Evolutionary conservation across 1,140 invertebrate species (phyloP), one percentile per base, ranked within the genome.

Genomic region (Charaxes varanes): DNA sequence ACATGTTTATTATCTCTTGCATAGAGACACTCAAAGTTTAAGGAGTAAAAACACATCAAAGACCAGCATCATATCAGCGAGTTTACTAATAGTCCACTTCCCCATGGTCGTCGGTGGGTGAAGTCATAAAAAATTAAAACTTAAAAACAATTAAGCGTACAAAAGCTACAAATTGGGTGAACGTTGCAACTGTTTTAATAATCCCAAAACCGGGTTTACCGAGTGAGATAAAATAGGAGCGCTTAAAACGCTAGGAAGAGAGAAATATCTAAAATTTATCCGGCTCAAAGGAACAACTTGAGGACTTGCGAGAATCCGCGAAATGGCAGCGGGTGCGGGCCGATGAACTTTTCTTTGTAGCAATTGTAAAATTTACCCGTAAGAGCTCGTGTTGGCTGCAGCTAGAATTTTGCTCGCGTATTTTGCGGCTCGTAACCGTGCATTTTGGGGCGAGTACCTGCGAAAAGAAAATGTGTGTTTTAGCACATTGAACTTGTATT

Each of bases 331-430:
- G n/a, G n/a, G n/a, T n/a, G n/a, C 8, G 30, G 27, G 41, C 42
- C 30, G 19, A 19, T 49, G 50, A 60, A 69, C 45, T 71, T 62
- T 57, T 47, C 47, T 49, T 60, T 62, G 57, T 47, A 41, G 47
- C 57, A 59, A 62, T 61, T 69, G 57, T 62, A 41, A 53, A 55
- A 56, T 52, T 47, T 50, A 50, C 38, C 43, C 42, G 32, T 31
- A 31, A 36, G 15, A 36, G 7, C 17, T 42, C 42, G 49, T 33
- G 23, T 33, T 44, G 41, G n/a, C n/a, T 35, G 40, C 18, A 36
- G 23, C 10, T 26, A 12, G 7, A 26, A 41, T 18, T 13, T 30
- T 10, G 10, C 30, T n/a, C 13, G 7, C 17, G 7, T 11, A 10
- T 10, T 32, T 3, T 2, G 8, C n/a, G 6, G 22, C 6, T 6